These are phyloP conservation scores for Cossypha polioptera DNA, from an alignment of 2,797 vertebrate species.

Conservation along the genomic window DNA sequence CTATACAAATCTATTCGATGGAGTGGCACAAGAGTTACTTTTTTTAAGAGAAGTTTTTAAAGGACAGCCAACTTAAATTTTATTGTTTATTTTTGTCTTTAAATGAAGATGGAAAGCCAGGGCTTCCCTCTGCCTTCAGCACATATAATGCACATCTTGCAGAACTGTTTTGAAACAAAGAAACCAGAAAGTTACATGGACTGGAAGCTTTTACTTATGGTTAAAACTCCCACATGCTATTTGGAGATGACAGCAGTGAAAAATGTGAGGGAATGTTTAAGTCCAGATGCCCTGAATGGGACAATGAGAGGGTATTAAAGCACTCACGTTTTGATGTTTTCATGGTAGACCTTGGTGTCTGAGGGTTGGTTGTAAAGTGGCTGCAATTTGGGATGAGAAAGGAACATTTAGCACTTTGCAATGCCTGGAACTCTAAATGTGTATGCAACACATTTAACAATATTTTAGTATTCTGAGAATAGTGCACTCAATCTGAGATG, in stretches of 20 bases:
- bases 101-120: neutral
- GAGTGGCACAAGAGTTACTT: neutral
- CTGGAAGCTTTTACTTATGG: neutral
- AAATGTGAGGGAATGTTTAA: neutral
- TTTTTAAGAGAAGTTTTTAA: neutral
- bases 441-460: neutral
- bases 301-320: neutral
- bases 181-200: neutral
- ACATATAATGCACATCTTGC: neutral
- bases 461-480: neutral
- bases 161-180: neutral
- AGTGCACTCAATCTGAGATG: neutral
- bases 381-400: constrained; percentile 72
- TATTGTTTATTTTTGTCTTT: neutral
- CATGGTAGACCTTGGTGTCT: constrained; percentile 98
- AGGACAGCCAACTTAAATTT: neutral
- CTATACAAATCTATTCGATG: neutral
- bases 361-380: constrained; percentile 98
- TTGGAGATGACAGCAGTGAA: neutral
- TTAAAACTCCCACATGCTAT: neutral
- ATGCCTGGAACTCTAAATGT: neutral
- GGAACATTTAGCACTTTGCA: neutral
- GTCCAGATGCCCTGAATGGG: neutral
- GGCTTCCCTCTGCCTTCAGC: neutral
- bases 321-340: constrained; percentile 99